Percentiles rank a stretch among this genome's conserved stretches.
Evolutionary conservation across 2,888 invertebrate genomes (phyloP).

Genomic region (Mimas tiliae): DNA sequence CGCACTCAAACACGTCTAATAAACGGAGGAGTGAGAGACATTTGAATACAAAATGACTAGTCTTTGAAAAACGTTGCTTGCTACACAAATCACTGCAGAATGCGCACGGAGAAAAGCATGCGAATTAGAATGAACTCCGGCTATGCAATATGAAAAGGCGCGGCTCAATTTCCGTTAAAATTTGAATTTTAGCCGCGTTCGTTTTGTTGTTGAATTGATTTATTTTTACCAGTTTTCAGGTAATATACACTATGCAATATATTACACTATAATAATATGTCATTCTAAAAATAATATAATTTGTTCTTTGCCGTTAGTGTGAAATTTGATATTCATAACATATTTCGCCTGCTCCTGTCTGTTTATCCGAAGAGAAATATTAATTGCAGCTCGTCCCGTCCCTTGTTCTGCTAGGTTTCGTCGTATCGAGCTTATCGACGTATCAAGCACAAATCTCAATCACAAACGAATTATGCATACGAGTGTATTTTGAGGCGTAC

Average conservation of each 20-base stretch:
- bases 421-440: background rate
- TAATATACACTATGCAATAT: background rate
- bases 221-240: background rate
- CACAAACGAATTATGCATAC: background rate
- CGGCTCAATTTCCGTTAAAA: slow-evolving; percentile 10
- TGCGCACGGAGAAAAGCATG: slow-evolving; percentile 12
- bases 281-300: no score
- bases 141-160: slow-evolving; percentile 1
- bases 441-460: background rate
- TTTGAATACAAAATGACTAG: slow-evolving; percentile 35
- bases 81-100: slow-evolving; percentile 22
- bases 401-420: no score
- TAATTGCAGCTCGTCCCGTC: no score
- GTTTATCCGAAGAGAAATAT: no score
- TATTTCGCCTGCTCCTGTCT: no score
- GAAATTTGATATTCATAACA: no score
- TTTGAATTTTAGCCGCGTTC: background rate
- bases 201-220: background rate
- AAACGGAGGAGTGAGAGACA: slow-evolving; percentile 57
- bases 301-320: no score
- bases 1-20: slow-evolving; percentile 66
- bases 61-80: slow-evolving; percentile 15
- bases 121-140: slow-evolving; percentile 14
- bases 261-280: background rate
- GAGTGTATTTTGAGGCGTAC: background rate